Percentiles rank a stretch among this genome's conserved stretches.
These are phyloP conservation scores for Leptopilina syphax DNA, from an alignment of 2,888 invertebrate species.

Conservation along the genomic window DNA sequence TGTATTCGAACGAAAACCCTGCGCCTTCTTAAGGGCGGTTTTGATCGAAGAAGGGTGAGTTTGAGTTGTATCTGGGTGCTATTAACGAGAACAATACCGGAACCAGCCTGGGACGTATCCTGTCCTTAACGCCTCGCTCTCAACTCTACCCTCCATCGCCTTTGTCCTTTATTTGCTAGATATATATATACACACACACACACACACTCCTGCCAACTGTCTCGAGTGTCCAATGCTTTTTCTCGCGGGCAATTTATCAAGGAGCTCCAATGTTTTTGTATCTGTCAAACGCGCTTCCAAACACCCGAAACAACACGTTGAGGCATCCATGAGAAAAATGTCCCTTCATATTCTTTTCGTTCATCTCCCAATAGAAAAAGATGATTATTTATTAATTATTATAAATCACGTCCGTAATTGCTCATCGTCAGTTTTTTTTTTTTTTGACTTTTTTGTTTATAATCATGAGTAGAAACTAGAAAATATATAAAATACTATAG, in stretches of 20 bases:
- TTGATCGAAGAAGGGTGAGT: slow-evolving; percentile 63
- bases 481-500: too few relatives aligned
- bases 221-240: slow-evolving; percentile 67
- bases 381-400: slow-evolving; percentile 32
- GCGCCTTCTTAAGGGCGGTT: slow-evolving; percentile 51
- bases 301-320: slow-evolving; percentile 33
- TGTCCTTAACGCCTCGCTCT: slow-evolving; percentile 70
- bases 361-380: background rate
- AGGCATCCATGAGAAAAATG: slow-evolving; percentile 35
- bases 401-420: background rate
- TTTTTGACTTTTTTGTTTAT: background rate
- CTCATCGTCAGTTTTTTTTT: background rate
- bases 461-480: too few relatives aligned
- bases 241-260: slow-evolving; percentile 72
- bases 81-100: slow-evolving; percentile 75
- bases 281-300: slow-evolving; percentile 37
- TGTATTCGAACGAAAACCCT: slow-evolving; percentile 46
- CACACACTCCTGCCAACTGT: slow-evolving; percentile 49
- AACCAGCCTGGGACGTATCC: slow-evolving; percentile 74
- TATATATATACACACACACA: too few relatives aligned
- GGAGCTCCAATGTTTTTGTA: slow-evolving; percentile 68
- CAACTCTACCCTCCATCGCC: slow-evolving; percentile 50
- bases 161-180: slow-evolving; percentile 39
- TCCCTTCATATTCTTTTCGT: slow-evolving; percentile 9
- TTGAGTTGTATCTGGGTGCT: slow-evolving; percentile 72